These are phyloP conservation scores for Dasyurus viverrinus DNA, from an alignment of 2,113 vertebrate genomes.

Conservation along the genomic window DNA sequence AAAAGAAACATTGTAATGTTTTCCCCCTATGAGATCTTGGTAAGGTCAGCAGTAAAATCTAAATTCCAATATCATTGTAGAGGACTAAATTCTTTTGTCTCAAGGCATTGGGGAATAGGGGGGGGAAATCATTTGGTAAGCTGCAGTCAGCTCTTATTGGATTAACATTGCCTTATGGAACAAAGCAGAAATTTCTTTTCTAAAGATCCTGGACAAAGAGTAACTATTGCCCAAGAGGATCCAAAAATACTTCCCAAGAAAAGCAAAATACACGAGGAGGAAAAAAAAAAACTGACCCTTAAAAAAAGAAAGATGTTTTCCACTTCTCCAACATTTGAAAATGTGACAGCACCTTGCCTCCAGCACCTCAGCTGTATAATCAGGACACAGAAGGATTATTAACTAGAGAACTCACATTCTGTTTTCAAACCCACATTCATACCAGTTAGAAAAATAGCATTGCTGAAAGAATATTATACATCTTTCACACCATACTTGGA, in stretches of 20 bases:
- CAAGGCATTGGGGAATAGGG: constrained; percentile 30
- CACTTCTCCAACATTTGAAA: constrained; percentile 41
- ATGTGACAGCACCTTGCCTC: constrained; percentile 58
- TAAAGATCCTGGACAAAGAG: constrained; percentile 46
- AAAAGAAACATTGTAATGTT: neutral
- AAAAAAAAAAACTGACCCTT: constrained; percentile 46
- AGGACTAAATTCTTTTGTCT: constrained; percentile 31
- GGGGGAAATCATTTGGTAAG: constrained; percentile 25
- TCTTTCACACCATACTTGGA: constrained; percentile 69
- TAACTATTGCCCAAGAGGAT: constrained; percentile 48
- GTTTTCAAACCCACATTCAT: constrained; percentile 66
- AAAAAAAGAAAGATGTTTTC: constrained; percentile 51
- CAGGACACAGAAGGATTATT: constrained; percentile 58
- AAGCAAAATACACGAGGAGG: constrained; percentile 43
- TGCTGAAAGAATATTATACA: constrained; percentile 70
- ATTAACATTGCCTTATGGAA: constrained; percentile 55
- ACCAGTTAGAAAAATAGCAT: constrained; percentile 51
- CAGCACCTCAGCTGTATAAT: constrained; percentile 58
- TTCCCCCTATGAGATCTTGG: constrained; percentile 26
- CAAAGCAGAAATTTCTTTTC: constrained; percentile 63
- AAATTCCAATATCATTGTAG: constrained; percentile 6
- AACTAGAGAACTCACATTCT: constrained; percentile 58
- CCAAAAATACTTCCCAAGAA: constrained; percentile 25
- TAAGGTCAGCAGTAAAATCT: constrained; percentile 2
- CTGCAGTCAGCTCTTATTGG: neutral